These are phyloP conservation scores for Xenentodon cancila DNA, from an alignment of 2,797 vertebrate genomes.

Conservation along the genomic window DNA sequence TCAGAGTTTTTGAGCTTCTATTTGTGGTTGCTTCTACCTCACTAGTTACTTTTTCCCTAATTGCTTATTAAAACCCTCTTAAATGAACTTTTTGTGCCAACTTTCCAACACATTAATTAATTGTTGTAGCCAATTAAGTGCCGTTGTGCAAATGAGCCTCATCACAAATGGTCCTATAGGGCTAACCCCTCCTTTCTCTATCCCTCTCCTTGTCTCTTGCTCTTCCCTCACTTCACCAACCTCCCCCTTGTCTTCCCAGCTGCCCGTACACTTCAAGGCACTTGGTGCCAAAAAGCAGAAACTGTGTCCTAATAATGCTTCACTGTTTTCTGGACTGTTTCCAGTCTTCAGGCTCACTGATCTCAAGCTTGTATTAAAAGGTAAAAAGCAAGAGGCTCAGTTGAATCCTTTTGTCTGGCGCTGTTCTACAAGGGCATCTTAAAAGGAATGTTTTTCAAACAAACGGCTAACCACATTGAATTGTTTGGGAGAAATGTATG, in stretches of 20 bases:
- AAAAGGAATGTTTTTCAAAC: constrained; percentile 35
- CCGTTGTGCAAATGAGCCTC: constrained; percentile 97
- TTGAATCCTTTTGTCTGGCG: constrained; percentile 50
- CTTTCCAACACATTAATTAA: constrained; percentile 99
- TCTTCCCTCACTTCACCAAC: constrained; percentile 62
- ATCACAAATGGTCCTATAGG: constrained; percentile 81
- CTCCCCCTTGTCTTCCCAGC: constrained; percentile 77
- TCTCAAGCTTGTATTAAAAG: constrained; percentile 63
- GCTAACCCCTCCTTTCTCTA: constrained; percentile 76
- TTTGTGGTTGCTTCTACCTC: constrained; percentile 67
- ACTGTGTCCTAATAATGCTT: constrained; percentile 75
- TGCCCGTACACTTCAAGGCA: constrained; percentile 79
- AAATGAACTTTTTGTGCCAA: constrained; percentile 94
- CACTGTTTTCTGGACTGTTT: constrained; percentile 70
- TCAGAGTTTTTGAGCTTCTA: constrained; percentile 53
- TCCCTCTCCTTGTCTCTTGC: constrained; percentile 62
- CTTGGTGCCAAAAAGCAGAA: constrained; percentile 76
- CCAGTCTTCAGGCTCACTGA: constrained; percentile 67
- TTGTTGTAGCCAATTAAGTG: constrained; percentile 99
- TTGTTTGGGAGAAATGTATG: constrained; percentile 29
- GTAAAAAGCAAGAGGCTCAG: constrained; percentile 57
- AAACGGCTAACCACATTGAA: constrained; percentile 38
- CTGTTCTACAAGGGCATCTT: constrained; percentile 31
- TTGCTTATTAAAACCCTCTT: constrained; percentile 88
- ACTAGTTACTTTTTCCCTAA: constrained; percentile 80